phyloP scores from a whole-genome alignment of 2,797 vertebrate species.

The Discoglossus pictus region DNA sequence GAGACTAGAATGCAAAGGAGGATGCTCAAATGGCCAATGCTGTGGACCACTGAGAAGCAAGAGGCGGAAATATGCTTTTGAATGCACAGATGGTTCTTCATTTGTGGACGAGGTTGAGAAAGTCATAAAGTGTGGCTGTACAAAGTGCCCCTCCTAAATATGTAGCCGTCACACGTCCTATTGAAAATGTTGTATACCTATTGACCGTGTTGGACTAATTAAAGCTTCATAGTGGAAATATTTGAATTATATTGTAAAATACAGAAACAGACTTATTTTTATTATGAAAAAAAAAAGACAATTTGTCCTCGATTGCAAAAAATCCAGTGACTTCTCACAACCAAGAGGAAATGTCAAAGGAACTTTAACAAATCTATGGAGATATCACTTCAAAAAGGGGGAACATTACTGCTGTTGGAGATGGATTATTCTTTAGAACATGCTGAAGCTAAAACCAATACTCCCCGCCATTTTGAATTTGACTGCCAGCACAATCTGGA shows the following conservation, averaged over 20 bases:
- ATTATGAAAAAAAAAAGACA: constrained; percentile 91
- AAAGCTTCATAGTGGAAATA: constrained; percentile 93
- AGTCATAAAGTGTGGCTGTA: constrained; percentile 95
- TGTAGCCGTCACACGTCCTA: constrained; percentile 56
- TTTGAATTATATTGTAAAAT: constrained; percentile 99
- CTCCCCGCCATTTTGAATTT: constrained; percentile 49
- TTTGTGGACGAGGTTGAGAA: constrained; percentile 98
- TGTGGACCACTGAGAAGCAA: constrained; percentile 93
- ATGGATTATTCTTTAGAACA: constrained; percentile 57
- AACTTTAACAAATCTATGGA: constrained; percentile 56
- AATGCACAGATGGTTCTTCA: constrained; percentile 96
- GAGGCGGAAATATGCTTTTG: constrained; percentile 96
- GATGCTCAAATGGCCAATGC: constrained; percentile 84
- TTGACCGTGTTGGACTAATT: constrained; percentile 86
- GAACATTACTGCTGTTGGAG: constrained; percentile 57
- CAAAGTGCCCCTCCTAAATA: constrained; percentile 83
- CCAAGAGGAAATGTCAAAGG: constrained; percentile 62
- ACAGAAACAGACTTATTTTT: constrained; percentile 99
- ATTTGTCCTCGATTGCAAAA: constrained; percentile 75
- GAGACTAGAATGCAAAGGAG: constrained; percentile 90
- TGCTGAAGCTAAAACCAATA: constrained; percentile 60
- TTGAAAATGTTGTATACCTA: constrained; percentile 66
- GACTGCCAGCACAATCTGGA: constrained; percentile 37
- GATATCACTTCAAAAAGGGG: constrained; percentile 52
- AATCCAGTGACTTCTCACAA: constrained; percentile 67